Evolutionary conservation across 2,113 vertebrate genomes (phyloP), one percentile per base, ranked within the genome.

Genomic region (Perognathus longimembris): DNA sequence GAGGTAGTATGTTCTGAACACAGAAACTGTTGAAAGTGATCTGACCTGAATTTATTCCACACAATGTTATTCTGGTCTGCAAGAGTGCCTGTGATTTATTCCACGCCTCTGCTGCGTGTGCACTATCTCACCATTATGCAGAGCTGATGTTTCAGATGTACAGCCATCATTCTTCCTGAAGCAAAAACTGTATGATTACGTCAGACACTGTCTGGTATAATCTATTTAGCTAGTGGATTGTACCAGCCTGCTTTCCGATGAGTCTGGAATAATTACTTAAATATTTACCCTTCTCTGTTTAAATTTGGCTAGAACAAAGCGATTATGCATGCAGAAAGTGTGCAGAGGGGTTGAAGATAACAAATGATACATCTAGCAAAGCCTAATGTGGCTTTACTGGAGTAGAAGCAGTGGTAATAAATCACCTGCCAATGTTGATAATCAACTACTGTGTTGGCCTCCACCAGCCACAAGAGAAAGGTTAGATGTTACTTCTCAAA

Each of bases 401-500:
- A 98, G 97, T 98, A 98, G 98, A 98, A 98, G 97, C 97, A 97
- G 97, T 96, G 94, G 97, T 97, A 98, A 98, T 98, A 98, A 98
- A 99, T 99, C 98, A 98, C 89, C 96, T 98, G 98, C 97, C 98
- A 98, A 67, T 97, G 98, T 88, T 98, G 97, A 98, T 98, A 98
- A 98, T 98, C 98, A 98, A 98, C 98, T 97, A 98, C 96, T 97
- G 97, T 97, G 92, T 95, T 97, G 97, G 97, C 97, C 96, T 98
- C 97, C 97, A 97, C 97, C 97, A 98, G 94, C 97, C 97, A 93
- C 97, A 97, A 98, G 95, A 97, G 94, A 98, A 98, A 98, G 97
- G 98, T 98, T 98, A 98, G 98, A 97, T 98, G 97, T 98, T 98
- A 98, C 98, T 98, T 97, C 97, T 97, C 97, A 97, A 82, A 98